phyloP scores from a whole-genome alignment of 2,113 vertebrate genomes.

The Thryonomys swinderianus region DNA sequence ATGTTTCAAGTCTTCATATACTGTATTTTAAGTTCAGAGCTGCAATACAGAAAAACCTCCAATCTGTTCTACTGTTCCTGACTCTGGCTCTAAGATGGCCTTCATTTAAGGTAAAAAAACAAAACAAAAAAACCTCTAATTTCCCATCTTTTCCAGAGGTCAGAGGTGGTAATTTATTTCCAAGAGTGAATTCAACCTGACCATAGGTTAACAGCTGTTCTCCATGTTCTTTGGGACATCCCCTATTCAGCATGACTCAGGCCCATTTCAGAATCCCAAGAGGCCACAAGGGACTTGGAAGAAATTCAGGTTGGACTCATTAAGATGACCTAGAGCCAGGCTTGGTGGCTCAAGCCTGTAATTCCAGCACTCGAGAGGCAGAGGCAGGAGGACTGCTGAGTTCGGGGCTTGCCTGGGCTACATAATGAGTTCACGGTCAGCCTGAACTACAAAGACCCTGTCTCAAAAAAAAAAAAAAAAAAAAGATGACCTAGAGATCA shows the following conservation, averaged over 20 bases:
- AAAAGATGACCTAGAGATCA: constrained; percentile 33
- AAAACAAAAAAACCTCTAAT: too few relatives aligned
- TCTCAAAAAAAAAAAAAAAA: too few relatives aligned
- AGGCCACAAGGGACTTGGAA: constrained; percentile 50
- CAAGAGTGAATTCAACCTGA: constrained; percentile 4
- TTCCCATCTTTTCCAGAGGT: not conserved
- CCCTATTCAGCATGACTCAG: constrained; percentile 36
- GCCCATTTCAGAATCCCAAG: constrained; percentile 47
- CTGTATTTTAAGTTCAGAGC: constrained; percentile 47
- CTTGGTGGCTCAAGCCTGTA: too few relatives aligned
- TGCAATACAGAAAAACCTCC: constrained; percentile 26
- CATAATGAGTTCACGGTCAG: too few relatives aligned
- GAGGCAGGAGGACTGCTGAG: too few relatives aligned
- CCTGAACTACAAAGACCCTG: too few relatives aligned
- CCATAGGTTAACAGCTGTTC: not conserved
- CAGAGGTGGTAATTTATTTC: not conserved
- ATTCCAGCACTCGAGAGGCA: too few relatives aligned
- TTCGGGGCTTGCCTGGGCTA: too few relatives aligned
- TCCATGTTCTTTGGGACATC: constrained; percentile 13
- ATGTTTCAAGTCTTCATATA: not conserved
- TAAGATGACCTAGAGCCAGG: constrained; percentile 43
- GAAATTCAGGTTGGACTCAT: constrained; percentile 42
- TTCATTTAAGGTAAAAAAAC: not conserved
- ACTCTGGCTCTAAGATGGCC: not conserved
- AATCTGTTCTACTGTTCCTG: not conserved